Base-by-base conservation (phyloP, 2,797 vertebrate genomes). In the Poecilia gillii region DNA sequence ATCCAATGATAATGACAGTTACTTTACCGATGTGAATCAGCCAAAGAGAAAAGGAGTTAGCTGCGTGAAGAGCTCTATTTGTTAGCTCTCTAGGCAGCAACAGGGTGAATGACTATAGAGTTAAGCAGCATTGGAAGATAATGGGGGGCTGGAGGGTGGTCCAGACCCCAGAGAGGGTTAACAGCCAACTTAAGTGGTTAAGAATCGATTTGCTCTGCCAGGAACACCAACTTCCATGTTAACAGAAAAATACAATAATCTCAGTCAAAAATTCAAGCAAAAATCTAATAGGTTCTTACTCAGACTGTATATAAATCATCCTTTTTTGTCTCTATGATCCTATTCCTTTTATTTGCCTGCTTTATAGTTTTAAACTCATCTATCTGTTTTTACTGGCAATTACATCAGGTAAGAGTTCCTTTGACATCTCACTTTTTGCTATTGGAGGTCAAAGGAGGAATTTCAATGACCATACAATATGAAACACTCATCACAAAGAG, bases 401-500 rank as follows among this genome's bases (percentile, higher is more conserved):
- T 43, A 20, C 72, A 82, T 73, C 80, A 72, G 74, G 80, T 74
- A 70, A 88, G 80, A 79, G 82, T 85, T 90, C 85, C 78, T 91
- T 88, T 77, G 87, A 93, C 90, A 91, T 92, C 84, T 90, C 81
- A 81, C 88, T 92, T 90, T 84, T 80, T 87, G 81, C 78, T 85
- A 81, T 81, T 72, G 18, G 68, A 87, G 88, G 88, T 92, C 74
- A 57, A 75, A 78, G 78, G 49, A 83, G 71, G 84, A 77, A 87
- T 47, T 79, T 86, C 49, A 86, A 86, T 88, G 87, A 91, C 41
- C 3, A 92, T 89, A 92, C 90, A 87, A 92, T 91, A 93, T 91
- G 91, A 94, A 94, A 94, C 93, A 92, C 94, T 93, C 92, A 93
- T 91, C 89, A 83, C 81, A 57, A 74, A 89, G 89, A 90, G 89